Base-by-base conservation (phyloP, 2,888 invertebrate species). In the Tetropium fuscum region DNA sequence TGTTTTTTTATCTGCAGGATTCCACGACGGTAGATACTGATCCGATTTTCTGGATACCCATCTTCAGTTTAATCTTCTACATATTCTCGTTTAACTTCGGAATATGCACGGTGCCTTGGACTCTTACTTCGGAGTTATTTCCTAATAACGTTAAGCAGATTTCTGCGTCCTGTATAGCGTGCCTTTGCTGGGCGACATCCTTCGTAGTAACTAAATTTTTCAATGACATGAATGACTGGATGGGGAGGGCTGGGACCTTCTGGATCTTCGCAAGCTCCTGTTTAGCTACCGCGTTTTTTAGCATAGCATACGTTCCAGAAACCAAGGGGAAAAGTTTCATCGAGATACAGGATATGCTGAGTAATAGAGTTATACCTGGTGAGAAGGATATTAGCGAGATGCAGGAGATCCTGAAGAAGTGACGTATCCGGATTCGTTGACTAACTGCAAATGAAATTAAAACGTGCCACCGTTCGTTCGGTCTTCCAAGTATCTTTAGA, bases 261-360 rank as follows among this genome's bases (percentile, higher is more conserved):
- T 91, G 91, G 87, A 79, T 91, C 30, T 93, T 92, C 78, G 87
- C 87, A 1, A 64, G 60, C 2, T 66, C 68, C 44, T 73, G 69
- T 53, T 36, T 68, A 4, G 10, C 64, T 5, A 66, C 63, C 0
- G 45, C 66, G 11, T 40, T 72, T 32, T 74, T 73, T 58, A 66
- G 70, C 30, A 53, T 66, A 20, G 63, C 69, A 53, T 59, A 70
- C n/a, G 64, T 75, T 40, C 72, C 72, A n/a, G 73, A 95, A 83
- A 96, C 96, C 0, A 95, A 93, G 81, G 95, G 95, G 10, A 90
- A 92, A 82, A 91, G 90, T 71, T 86, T 95, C 70, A 88, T 90
- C 73, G 89, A 96, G 81, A 95, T 96, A 61, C 92, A 93, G 80
- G 85, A n/a, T n/a, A n/a, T n/a, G n/a, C n/a, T n/a, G n/a, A n/a